Evolutionary conservation across 2,888 invertebrate genomes (phyloP).

Genomic region (Axea sp.): DNA sequence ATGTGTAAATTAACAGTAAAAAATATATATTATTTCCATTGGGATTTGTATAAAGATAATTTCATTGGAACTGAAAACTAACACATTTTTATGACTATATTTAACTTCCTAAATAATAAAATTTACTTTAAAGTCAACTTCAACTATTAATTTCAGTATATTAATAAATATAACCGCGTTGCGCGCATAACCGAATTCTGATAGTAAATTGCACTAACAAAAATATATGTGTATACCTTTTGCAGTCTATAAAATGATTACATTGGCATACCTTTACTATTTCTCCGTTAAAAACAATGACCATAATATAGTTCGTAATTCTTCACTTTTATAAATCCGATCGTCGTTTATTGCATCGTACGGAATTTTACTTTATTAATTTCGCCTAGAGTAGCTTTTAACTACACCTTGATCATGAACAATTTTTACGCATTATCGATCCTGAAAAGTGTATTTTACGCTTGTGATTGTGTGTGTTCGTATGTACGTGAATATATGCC

Average conservation of each 20-base stretch:
- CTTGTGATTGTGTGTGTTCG: constrained; percentile 50
- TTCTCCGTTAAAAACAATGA: constrained; percentile 34
- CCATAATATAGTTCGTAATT: constrained; percentile 23
- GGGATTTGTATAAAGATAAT: too few relatives aligned
- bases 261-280: constrained; percentile 47
- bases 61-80: too few relatives aligned
- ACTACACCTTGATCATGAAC: constrained; percentile 61
- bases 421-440: constrained; percentile 60
- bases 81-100: too few relatives aligned
- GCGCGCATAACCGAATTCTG: too few relatives aligned
- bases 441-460: constrained; percentile 65
- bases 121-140: too few relatives aligned
- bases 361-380: constrained; percentile 45
- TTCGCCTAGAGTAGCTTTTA: constrained; percentile 63
- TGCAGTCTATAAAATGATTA: constrained; percentile 51
- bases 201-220: too few relatives aligned
- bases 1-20: too few relatives aligned
- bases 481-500: constrained; percentile 37
- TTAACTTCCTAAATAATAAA: too few relatives aligned
- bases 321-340: constrained; percentile 43
- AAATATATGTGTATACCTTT: too few relatives aligned
- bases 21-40: too few relatives aligned
- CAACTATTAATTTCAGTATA: too few relatives aligned
- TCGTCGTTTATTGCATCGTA: constrained; percentile 42
- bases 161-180: too few relatives aligned